Percentiles rank a stretch among this genome's conserved stretches.
Evolutionary conservation across 2,797 vertebrate genomes (phyloP).

Genomic region (Fratercula arctica): DNA sequence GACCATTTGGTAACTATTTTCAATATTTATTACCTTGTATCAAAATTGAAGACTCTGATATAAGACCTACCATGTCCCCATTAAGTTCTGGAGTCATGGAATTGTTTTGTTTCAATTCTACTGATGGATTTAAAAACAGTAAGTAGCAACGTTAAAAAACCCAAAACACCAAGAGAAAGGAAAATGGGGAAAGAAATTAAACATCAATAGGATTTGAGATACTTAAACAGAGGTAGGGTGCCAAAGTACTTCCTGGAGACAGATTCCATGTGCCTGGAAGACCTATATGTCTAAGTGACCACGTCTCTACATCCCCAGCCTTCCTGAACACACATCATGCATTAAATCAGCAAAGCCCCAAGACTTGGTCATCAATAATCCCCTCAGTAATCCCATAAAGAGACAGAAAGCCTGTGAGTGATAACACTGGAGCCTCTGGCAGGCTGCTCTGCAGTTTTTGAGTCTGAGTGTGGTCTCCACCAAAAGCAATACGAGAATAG

Average conservation of each 20-base stretch:
- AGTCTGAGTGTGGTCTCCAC: background rate
- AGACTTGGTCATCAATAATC: background rate
- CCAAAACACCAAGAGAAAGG: background rate
- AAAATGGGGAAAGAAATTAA: background rate
- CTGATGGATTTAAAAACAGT: background rate
- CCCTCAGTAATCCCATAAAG: background rate
- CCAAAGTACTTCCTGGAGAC: background rate
- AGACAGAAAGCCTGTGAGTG: background rate
- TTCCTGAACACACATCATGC: background rate
- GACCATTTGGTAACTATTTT: background rate
- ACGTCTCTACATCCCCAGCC: background rate
- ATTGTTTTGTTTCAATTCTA: background rate
- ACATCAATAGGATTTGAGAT: background rate
- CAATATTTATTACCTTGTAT: background rate
- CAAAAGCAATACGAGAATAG: background rate
- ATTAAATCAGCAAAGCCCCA: background rate
- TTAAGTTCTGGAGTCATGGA: background rate
- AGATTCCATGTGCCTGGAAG: background rate
- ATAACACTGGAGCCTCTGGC: background rate
- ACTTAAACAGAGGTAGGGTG: background rate
- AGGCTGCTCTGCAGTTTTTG: background rate
- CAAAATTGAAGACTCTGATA: background rate
- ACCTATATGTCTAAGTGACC: fast-evolving
- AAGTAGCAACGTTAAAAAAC: fast-evolving
- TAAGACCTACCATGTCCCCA: background rate